These are phyloP conservation scores for Bos javanicus DNA, from an alignment of 2,113 vertebrate genomes.

Conservation along the genomic window DNA sequence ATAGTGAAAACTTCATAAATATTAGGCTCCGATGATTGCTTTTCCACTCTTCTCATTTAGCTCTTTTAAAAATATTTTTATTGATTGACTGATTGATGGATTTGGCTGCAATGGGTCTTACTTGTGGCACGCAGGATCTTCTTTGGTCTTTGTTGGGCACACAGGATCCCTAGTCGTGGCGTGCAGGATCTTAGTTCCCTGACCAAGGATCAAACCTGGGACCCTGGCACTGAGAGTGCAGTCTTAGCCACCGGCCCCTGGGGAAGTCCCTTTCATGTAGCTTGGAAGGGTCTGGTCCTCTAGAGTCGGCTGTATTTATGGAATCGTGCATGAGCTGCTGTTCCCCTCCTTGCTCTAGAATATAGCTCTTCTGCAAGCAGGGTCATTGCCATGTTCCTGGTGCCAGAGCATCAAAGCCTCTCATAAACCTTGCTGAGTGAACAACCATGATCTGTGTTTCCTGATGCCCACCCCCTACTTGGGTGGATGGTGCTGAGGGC, in stretches of 20 bases:
- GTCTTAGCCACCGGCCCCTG: background rate
- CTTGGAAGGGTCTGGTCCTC: background rate
- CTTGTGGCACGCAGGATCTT: background rate
- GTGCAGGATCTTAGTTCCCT: background rate
- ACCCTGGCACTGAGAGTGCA: background rate
- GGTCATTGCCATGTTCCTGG: accelerated
- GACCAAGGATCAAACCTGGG: background rate
- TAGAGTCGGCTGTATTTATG: accelerated
- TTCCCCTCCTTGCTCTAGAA: background rate
- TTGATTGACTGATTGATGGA: background rate
- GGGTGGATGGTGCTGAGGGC: background rate
- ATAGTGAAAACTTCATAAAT: background rate
- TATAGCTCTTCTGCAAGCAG: accelerated
- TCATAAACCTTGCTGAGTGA: background rate
- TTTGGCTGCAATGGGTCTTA: background rate
- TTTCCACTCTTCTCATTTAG: background rate
- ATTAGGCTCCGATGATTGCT: background rate
- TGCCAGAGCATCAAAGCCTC: background rate
- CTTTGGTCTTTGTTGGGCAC: background rate
- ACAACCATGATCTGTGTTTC: background rate
- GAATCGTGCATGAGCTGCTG: accelerated
- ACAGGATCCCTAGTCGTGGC: background rate
- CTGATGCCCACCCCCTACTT: accelerated
- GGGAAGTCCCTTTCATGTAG: background rate
- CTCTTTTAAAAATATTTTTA: background rate